Conservation (phyloP, 2,888 invertebrate species). For the Myopa tessellatipennis region DNA sequence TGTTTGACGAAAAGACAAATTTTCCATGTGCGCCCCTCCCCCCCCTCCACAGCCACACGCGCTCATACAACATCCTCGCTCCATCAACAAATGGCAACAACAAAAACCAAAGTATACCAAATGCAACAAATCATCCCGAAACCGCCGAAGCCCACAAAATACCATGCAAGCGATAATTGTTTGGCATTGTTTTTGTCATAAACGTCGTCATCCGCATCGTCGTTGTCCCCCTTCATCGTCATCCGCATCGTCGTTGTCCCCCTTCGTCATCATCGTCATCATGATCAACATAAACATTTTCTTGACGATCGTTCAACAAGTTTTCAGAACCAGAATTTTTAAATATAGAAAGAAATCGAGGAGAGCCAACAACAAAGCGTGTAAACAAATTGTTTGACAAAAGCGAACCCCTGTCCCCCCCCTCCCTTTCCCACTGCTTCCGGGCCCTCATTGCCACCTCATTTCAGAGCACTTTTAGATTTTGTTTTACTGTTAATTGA, state of each 20-base stretch:
- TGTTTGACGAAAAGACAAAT: conserved; percentile 32
- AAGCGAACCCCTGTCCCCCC: not conserved
- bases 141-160: not conserved
- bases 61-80: not conserved
- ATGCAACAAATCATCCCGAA: conserved; percentile 17
- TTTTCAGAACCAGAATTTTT: conserved; percentile 36
- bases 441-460: not conserved
- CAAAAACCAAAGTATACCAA: not conserved
- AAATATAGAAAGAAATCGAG: conserved; percentile 40
- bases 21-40: not conserved
- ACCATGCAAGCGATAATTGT: conserved; percentile 20
- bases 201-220: conserved; percentile 17
- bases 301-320: conserved; percentile 47
- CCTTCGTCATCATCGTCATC: conserved; percentile 13
- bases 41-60: not conserved
- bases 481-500: conserved; percentile 19
- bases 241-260: not conserved
- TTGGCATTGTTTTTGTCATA: conserved; percentile 35
- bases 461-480: not conserved
- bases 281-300: conserved; percentile 47
- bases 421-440: not conserved
- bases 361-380: conserved; percentile 3
- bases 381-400: conserved; percentile 40
- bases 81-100: not conserved
- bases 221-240: not conserved